Evolutionary conservation across 2,113 vertebrate species (phyloP), one percentile per base, ranked within the genome.

Genomic region (Holacanthus passer): DNA sequence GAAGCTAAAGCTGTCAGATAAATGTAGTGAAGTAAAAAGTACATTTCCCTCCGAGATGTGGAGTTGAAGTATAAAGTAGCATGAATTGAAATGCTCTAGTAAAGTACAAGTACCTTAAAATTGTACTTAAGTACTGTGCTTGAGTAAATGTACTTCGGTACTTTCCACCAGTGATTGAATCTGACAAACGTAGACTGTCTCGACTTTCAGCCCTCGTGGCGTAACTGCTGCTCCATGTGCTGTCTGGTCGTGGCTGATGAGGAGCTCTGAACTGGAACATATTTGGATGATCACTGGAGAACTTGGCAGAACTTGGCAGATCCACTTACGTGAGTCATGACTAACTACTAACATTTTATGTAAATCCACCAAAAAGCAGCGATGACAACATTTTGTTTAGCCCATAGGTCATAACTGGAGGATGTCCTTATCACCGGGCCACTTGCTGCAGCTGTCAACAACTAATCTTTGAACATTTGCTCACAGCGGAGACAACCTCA

Each of bases 401-500:
- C 76, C 87, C 71, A 67, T 47, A 69, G 84, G 80, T 86, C 80
- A 83, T 75, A 81, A 79, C 10, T 35, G 35, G 55, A 81, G 77
- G 70, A 73, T 53, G 66, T 75, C 45, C 66, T 73, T 52, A 78
- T 75, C 86, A 78, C 41, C 45, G 29, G 59, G 78, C 27, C 19
- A 32, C 43, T 77, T 58, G 35, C 63, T 72, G 69, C 53, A 47
- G 5, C 56, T 75, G 62, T 70, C 77, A 64, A 7, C 79, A 73
- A 52, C 27, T n/a, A 1, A 32, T 65, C 48, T 79, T 65, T 78
- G 52, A 86, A 58, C 63, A 24, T 83, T 73, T 60, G 69, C 69
- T 45, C 35, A 55, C 63, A 52, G 16, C 65, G 50, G 48, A 67
- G 74, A 87, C 70, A 32, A 29, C 59, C 56, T 78, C n/a, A 19